Evolutionary conservation across 2,797 vertebrate species (phyloP).

Genomic region (Buphagus erythrorhynchus): DNA sequence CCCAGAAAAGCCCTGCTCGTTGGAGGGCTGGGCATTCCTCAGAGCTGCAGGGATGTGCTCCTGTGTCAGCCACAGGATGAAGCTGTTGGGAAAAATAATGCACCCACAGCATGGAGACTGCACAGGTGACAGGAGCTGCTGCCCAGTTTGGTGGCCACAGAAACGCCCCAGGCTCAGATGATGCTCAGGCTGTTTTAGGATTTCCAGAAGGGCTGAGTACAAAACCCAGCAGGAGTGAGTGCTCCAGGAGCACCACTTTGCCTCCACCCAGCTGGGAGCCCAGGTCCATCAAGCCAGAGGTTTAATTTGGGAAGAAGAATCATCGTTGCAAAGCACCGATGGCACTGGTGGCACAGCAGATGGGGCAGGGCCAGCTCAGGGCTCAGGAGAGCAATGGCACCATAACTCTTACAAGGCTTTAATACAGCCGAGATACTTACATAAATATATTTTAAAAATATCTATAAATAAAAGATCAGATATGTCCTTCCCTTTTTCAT

Average conservation of each 20-base stretch:
- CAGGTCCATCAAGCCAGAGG: neutral
- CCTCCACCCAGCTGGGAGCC: neutral
- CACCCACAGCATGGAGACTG: neutral
- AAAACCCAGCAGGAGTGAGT: neutral
- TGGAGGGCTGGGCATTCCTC: neutral
- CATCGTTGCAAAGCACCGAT: neutral
- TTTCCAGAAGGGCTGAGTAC: neutral
- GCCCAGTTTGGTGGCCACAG: neutral
- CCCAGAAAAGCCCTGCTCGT: neutral
- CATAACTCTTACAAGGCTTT: neutral
- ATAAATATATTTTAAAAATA: neutral
- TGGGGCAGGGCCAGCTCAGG: neutral
- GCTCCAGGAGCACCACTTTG: accelerated
- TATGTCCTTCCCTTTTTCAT: neutral
- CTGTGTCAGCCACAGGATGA: neutral
- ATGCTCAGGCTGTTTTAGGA: neutral
- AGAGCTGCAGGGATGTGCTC: neutral
- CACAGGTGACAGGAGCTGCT: neutral
- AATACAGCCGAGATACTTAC: accelerated
- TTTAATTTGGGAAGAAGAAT: neutral
- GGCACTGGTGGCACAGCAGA: neutral
- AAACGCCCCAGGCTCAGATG: accelerated
- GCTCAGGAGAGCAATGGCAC: neutral
- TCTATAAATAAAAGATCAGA: neutral
- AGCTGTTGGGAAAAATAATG: neutral